phyloP scores from a whole-genome alignment of 1,140 invertebrate genomes.

The Tetramorium simillimum region DNA sequence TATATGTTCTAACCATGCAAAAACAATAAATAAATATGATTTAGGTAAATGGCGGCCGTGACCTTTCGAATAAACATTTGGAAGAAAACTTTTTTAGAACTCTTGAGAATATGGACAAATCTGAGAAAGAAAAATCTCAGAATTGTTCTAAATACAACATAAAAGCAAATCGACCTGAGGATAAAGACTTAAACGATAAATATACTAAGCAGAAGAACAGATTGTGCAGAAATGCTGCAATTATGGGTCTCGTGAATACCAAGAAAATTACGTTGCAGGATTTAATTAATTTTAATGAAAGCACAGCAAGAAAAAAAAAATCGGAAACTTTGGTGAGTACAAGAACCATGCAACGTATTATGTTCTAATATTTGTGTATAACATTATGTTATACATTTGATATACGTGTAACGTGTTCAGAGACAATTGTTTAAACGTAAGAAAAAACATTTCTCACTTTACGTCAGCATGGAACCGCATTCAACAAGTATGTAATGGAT shows the following conservation, averaged over 20 bases:
- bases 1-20: background rate
- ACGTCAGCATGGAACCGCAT: background rate
- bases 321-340: background rate
- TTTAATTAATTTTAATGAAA: constrained; percentile 15
- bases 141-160: background rate
- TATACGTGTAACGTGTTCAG: background rate
- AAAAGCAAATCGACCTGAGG: background rate
- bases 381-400: background rate
- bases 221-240: constrained; percentile 50
- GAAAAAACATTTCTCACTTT: constrained; percentile 35
- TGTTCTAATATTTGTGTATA: background rate
- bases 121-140: background rate
- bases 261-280: constrained; percentile 38
- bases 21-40: background rate
- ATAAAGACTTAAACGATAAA: background rate
- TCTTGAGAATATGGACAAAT: background rate
- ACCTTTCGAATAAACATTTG: constrained; percentile 48
- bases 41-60: constrained; percentile 51
- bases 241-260: constrained; percentile 59
- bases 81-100: constrained; percentile 11
- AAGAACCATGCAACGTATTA: background rate
- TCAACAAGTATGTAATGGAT: background rate
- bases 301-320: background rate
- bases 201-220: background rate
- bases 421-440: background rate